Percentiles rank a stretch among this genome's conserved stretches.
Evolutionary conservation across 2,888 invertebrate genomes (phyloP).

Genomic region (Eristalinus sepulchralis): DNA sequence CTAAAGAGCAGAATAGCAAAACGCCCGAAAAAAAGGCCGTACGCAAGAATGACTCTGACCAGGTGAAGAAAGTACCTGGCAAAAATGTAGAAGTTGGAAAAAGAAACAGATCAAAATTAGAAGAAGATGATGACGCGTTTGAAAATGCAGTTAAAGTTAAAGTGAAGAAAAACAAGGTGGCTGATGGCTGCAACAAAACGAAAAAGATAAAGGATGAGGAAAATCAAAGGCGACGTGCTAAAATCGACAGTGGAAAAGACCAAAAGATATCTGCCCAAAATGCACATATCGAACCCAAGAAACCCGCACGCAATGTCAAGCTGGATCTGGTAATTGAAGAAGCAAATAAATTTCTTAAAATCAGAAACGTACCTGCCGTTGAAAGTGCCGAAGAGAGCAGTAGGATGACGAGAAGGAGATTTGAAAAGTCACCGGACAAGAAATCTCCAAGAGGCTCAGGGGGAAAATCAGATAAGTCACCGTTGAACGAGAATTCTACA

Average conservation of each 20-base stretch:
- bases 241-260: background rate
- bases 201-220: slow-evolving; percentile 14
- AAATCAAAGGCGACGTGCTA: background rate
- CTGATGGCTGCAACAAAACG: background rate
- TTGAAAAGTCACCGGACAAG: background rate
- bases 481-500: background rate
- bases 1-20: background rate
- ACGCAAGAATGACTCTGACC: background rate
- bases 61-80: background rate
- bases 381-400: background rate
- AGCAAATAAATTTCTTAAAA: slow-evolving; percentile 44
- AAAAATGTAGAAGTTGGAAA: background rate
- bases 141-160: background rate
- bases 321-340: slow-evolving; percentile 22
- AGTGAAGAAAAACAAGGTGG: background rate
- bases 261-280: background rate
- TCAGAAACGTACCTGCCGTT: background rate
- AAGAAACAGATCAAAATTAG: background rate
- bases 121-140: background rate
- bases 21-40: background rate
- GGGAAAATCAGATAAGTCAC: background rate
- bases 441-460: background rate
- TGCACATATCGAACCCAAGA: background rate
- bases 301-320: too few relatives aligned
- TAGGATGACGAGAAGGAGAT: background rate